Conservation (phyloP, 2,888 invertebrate genomes). For the Taphrorychus bicolor region DNA sequence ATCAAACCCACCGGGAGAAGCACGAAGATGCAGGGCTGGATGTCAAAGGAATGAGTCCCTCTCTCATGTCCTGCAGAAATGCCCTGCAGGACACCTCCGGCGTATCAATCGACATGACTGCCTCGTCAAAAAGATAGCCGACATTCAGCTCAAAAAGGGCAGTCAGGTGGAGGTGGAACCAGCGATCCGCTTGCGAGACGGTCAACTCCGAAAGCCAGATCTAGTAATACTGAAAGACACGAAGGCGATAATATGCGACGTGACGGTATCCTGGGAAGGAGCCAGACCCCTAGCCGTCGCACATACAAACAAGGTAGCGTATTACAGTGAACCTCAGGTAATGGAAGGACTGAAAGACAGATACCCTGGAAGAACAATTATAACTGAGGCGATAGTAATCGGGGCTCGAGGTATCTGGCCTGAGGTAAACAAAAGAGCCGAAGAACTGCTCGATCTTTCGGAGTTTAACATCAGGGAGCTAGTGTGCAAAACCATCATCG, state of each 20-base stretch:
- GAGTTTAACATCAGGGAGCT: neutral
- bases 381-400: neutral
- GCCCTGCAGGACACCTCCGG: conserved; percentile 7
- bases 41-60: conserved; percentile 41
- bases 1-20: conserved; percentile 45
- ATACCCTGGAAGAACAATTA: neutral
- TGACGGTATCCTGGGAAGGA: conserved; percentile 6
- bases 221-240: neutral
- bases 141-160: neutral
- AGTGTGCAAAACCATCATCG: conserved; percentile 1
- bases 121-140: neutral
- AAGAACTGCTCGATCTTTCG: neutral
- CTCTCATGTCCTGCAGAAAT: conserved; percentile 15
- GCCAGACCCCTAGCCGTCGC: neutral
- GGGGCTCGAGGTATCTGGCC: conserved; percentile 10
- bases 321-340: neutral
- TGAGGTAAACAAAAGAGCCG: neutral
- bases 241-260: conserved; percentile 1
- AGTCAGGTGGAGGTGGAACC: conserved; percentile 6
- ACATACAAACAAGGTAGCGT: neutral
- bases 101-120: conserved; percentile 16
- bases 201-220: conserved; percentile 9
- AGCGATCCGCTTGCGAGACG: neutral
- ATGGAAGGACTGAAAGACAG: neutral
- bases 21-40: conserved; percentile 42